Percentiles rank a stretch among this genome's conserved stretches.
phyloP scores from a whole-genome alignment of 1,140 invertebrate genomes.

The Dryas iulia region DNA sequence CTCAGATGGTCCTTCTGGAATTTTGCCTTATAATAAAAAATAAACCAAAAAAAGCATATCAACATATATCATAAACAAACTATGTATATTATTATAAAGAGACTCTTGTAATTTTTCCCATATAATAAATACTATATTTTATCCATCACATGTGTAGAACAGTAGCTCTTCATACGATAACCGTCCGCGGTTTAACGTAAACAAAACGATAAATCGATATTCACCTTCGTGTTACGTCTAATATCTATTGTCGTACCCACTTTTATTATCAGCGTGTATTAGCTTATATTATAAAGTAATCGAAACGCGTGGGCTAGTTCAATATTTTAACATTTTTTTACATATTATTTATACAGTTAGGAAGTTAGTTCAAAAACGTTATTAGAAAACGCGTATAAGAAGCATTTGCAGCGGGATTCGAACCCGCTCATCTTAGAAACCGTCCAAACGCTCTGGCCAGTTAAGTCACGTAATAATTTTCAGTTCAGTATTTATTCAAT shows the following conservation, averaged over 20 bases:
- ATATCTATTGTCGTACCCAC: neutral
- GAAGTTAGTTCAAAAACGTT: too few species aligned
- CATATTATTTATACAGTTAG: too few species aligned
- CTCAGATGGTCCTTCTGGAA: too few species aligned
- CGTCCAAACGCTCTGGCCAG: too few species aligned
- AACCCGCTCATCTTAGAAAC: too few species aligned
- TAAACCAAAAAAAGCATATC: neutral
- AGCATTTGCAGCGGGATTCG: too few species aligned
- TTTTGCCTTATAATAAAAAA: neutral
- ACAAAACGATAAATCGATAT: slow-evolving; percentile 26
- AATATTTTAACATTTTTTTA: too few species aligned
- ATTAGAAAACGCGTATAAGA: too few species aligned
- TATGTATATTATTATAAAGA: neutral
- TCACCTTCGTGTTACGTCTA: neutral
- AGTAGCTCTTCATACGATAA: slow-evolving; percentile 17
- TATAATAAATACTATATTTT: slow-evolving; percentile 8
- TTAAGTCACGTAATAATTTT: too few species aligned
- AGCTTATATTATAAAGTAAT: neutral
- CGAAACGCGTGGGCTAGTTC: neutral
- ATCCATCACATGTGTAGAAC: neutral
- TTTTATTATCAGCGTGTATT: neutral
- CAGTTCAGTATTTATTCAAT: too few species aligned
- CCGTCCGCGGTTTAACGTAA: slow-evolving; percentile 7
- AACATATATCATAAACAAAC: neutral
- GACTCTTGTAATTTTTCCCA: neutral